Percentiles rank a stretch among this genome's conserved stretches.
Evolutionary conservation across 2,797 vertebrate genomes (phyloP).

Genomic region (Perodicticus potto): DNA sequence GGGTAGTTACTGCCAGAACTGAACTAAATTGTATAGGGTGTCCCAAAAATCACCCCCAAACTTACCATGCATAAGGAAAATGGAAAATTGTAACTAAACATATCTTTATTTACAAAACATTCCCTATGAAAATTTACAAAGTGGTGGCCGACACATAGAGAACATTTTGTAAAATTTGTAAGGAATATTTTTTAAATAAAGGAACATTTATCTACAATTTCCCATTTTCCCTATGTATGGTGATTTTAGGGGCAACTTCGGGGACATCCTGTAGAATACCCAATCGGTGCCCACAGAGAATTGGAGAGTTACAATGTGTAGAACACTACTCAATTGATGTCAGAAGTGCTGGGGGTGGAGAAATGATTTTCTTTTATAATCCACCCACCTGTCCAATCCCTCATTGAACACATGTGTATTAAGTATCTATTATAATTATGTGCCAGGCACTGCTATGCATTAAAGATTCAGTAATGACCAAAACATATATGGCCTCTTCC

Average conservation of each 20-base stretch:
- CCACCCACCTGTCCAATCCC: not conserved
- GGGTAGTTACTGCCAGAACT: not conserved
- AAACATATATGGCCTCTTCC: not conserved
- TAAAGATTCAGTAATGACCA: not conserved
- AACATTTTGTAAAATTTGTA: too few relatives aligned
- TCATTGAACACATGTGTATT: not conserved
- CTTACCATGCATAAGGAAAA: too few relatives aligned
- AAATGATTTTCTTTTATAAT: not conserved
- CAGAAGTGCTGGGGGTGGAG: not conserved
- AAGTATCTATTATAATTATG: not conserved
- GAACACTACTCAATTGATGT: not conserved
- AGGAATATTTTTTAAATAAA: too few relatives aligned
- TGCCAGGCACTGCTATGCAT: not conserved
- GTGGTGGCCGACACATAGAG: too few relatives aligned
- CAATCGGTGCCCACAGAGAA: too few relatives aligned
- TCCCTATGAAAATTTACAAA: too few relatives aligned
- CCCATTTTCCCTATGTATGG: too few relatives aligned
- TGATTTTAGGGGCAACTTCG: too few relatives aligned
- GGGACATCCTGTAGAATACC: too few relatives aligned
- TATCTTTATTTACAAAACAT: too few relatives aligned
- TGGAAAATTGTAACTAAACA: not conserved
- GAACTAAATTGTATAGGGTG: not conserved
- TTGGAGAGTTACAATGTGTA: not conserved
- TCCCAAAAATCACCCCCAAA: too few relatives aligned
- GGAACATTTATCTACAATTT: too few relatives aligned